Percentiles rank a stretch among this genome's conserved stretches.
These are phyloP conservation scores for Argopecten irradians DNA, from an alignment of 1,140 invertebrate species.

Conservation along the genomic window DNA sequence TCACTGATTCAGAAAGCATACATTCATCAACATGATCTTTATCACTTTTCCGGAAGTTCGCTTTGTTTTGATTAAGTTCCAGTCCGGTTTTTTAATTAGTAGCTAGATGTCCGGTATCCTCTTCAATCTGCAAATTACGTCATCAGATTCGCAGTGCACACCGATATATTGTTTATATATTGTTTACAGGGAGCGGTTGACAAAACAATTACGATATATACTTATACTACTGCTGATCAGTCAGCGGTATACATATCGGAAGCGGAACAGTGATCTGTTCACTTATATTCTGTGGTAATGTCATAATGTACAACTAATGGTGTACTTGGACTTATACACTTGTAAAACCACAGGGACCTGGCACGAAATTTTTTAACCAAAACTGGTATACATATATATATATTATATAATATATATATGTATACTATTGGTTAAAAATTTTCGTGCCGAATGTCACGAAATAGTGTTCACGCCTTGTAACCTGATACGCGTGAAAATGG, in stretches of 20 bases:
- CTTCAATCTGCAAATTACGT: neutral
- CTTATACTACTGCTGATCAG: neutral
- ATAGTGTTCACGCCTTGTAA: neutral
- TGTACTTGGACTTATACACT: no score
- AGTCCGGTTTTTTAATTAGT: neutral
- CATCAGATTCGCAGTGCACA: neutral
- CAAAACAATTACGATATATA: no score
- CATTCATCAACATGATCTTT: neutral
- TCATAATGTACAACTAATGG: no score
- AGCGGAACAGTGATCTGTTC: neutral
- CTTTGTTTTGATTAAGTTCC: neutral
- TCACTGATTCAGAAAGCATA: neutral
- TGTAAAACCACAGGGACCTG: no score
- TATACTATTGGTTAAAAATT: no score
- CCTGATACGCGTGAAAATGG: neutral
- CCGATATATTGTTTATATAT: neutral
- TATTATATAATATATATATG: no score
- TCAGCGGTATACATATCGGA: neutral
- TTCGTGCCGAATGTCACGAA: neutral
- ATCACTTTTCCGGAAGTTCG: slow-evolving; percentile 20
- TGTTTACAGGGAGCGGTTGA: neutral
- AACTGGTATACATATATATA: no score
- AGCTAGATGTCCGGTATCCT: neutral
- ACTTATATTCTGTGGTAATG: no score
- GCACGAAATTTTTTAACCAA: no score